These are phyloP conservation scores for Rhegmatorhina hoffmannsi DNA, from an alignment of 2,113 vertebrate species.

Conservation along the genomic window DNA sequence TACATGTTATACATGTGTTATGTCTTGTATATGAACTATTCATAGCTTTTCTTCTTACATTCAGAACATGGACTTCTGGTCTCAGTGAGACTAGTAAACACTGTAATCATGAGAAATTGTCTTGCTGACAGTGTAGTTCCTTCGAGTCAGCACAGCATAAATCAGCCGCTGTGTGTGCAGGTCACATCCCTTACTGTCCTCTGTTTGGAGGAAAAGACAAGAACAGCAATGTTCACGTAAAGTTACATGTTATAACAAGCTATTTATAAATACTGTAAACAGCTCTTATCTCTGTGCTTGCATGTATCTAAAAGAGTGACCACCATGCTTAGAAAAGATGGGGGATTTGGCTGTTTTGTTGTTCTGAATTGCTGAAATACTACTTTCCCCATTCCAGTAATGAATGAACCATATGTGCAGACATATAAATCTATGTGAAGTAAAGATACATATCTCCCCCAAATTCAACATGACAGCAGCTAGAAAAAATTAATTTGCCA, in stretches of 20 bases:
- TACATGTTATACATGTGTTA: neutral
- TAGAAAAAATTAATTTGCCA: neutral
- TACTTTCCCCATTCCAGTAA: neutral
- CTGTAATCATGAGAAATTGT: neutral
- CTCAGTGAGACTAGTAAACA: neutral
- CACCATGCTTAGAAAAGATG: neutral
- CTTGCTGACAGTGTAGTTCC: conserved; percentile 24
- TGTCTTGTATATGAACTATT: neutral
- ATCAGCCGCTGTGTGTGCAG: neutral
- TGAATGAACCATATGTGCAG: neutral
- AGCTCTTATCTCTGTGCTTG: neutral
- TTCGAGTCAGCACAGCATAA: neutral
- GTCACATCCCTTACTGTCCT: neutral
- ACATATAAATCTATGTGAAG: neutral
- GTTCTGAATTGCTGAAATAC: neutral
- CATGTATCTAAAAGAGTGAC: neutral
- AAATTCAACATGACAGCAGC: neutral
- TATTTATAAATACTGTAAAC: neutral
- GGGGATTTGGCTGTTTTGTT: rapidly evolving
- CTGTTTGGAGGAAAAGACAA: neutral
- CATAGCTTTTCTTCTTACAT: neutral
- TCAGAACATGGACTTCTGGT: conserved; percentile 2
- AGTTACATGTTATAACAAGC: neutral
- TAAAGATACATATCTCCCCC: neutral
- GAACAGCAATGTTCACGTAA: neutral